Conservation (phyloP, 2,113 vertebrate genomes). For the Oryzias melastigma region DNA sequence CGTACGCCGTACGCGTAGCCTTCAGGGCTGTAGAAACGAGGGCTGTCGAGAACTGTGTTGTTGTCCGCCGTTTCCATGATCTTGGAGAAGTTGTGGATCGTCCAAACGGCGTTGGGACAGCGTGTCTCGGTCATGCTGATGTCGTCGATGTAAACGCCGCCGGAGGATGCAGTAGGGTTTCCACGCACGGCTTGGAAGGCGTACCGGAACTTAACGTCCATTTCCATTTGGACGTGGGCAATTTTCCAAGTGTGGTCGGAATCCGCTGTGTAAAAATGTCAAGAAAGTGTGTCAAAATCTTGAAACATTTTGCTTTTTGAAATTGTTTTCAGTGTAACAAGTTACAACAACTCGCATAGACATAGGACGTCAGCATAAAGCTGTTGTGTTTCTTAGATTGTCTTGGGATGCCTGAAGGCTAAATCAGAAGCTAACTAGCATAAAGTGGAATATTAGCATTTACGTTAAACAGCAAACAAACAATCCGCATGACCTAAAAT, state of each 20-base stretch:
- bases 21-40: conserved; percentile 85
- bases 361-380: not conserved
- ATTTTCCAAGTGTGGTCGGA: conserved; percentile 84
- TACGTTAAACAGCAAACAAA: no score
- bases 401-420: not conserved
- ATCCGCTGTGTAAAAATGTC: conserved; percentile 69
- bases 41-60: conserved; percentile 68
- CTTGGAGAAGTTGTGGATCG: conserved; percentile 80
- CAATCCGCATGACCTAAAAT: no score
- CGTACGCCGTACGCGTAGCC: conserved; percentile 83
- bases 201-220: conserved; percentile 87
- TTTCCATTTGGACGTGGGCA: conserved; percentile 79
- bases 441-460: no score
- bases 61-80: conserved; percentile 57
- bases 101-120: conserved; percentile 85
- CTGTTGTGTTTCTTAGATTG: not conserved
- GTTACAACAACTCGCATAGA: not conserved
- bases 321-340: not conserved
- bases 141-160: conserved; percentile 86
- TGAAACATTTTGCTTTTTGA: not conserved
- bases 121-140: conserved; percentile 82
- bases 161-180: conserved; percentile 63
- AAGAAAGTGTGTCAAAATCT: not conserved
- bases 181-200: conserved; percentile 84
- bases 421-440: not conserved